Base-by-base conservation (phyloP, 2,797 vertebrate genomes). In the Pteronotus mesoamericanus region DNA sequence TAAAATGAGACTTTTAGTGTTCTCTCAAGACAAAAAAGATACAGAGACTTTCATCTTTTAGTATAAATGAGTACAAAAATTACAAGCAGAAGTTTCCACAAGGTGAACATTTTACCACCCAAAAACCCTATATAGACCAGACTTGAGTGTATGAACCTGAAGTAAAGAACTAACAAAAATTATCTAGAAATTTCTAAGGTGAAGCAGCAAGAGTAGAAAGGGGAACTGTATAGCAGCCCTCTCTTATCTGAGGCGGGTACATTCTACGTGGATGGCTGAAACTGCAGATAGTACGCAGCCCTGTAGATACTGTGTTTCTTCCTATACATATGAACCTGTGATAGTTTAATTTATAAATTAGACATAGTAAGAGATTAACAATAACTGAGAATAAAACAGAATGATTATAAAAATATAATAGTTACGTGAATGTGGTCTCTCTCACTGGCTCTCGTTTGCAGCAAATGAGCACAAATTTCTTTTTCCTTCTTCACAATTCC, bases 91-190 rank as follows among this genome's bases (percentile, higher is more conserved):
- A 21, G 5, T 59, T 82, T 57, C 87, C 32, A 59, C 24, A 4
- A 14, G 5, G 3, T 72, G 10, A 91, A 53, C 22, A 59, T 42
- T 42, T 24, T 29, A 44, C 29, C 10, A 39, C 14, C 34, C 26
- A 1, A 10, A 74, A n/a, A 51, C 15, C 11, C 24, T 32, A 0
- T 0, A 0, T 51, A 29, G 39, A 51, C 1, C 39, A 44, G 39
- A 68, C 42, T 37, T 51, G 55, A 37, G 22, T 74, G 64, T 78
- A 51, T 34, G 34, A 77, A 86, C 3, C 21, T 55, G 29, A 91
- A 42, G 8, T 66, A 22, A 86, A 74, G 21, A 77, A 79, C 16
- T 71, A 46, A 82, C 15, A 5, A 46, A 61, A 32, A 2, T 29
- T 16, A 55, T 16, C 6, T 24, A 64, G 59, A 77, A 46, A 69